Conservation (phyloP, 37 sponge, comb jelly and placozoan species). For the Sycon ciliatum region DNA sequence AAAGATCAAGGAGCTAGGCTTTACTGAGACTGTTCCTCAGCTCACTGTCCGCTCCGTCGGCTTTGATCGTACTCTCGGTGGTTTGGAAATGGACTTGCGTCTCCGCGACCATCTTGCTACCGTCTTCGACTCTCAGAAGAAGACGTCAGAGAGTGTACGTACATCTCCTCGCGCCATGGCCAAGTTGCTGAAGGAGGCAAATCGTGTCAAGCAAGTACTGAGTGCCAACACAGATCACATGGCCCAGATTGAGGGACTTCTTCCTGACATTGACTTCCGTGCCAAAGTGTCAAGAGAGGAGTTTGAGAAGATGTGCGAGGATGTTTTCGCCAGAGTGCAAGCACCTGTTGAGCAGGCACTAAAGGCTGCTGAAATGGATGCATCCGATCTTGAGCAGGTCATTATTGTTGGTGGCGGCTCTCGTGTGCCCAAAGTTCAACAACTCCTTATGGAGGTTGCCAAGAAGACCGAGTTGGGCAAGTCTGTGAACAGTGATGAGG, state of each 20-base stretch:
- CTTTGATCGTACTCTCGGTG: slow-evolving; percentile 68
- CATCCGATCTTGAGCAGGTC: slow-evolving; percentile 69
- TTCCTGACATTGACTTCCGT: slow-evolving; percentile 76
- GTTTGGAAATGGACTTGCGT: slow-evolving; percentile 74
- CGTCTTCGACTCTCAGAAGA: slow-evolving; percentile 49
- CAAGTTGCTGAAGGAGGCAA: slow-evolving; percentile 90
- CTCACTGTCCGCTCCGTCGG: slow-evolving; percentile 54
- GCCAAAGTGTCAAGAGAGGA: slow-evolving; percentile 64
- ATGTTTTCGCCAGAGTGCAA: slow-evolving; percentile 61
- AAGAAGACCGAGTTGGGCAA: slow-evolving; percentile 79
- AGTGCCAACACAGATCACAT: slow-evolving; percentile 83
- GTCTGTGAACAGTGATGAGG: slow-evolving; percentile 90
- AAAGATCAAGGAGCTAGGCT: slow-evolving; percentile 49
- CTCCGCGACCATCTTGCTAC: slow-evolving; percentile 63
- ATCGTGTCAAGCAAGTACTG: slow-evolving; percentile 77
- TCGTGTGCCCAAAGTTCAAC: slow-evolving; percentile 84
- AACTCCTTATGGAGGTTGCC: slow-evolving; percentile 50
- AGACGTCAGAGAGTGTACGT: neutral
- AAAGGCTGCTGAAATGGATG: slow-evolving; percentile 63
- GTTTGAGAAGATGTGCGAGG: slow-evolving; percentile 70
- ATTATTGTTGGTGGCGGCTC: slow-evolving; percentile 84
- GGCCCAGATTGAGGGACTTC: slow-evolving; percentile 70
- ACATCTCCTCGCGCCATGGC: slow-evolving; percentile 86
- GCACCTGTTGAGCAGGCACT: slow-evolving; percentile 61
- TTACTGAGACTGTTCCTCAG: slow-evolving; percentile 58